A percentile compares a stretch with the other conserved stretches of the same genome.
These are phyloP conservation scores for Oncorhynchus gorbuscha DNA, from an alignment of 2,113 vertebrate genomes.

Conservation along the genomic window DNA sequence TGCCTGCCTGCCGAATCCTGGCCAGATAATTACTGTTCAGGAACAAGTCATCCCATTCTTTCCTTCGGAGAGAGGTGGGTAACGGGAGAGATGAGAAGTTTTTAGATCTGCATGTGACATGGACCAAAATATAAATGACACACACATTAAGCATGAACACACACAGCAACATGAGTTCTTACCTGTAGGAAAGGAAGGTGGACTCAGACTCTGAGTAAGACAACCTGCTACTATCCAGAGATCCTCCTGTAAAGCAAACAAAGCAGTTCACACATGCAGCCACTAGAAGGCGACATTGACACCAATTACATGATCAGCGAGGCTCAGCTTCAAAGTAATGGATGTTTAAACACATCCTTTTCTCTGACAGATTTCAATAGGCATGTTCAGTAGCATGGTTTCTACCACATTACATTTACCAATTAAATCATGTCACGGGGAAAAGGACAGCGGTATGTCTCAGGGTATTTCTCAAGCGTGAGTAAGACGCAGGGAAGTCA, in stretches of 20 bases:
- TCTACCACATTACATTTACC: not conserved
- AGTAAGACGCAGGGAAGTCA: constrained; percentile 23
- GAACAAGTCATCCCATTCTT: constrained; percentile 99
- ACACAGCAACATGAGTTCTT: not conserved
- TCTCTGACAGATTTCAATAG: not conserved
- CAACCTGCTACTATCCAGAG: constrained; percentile 55
- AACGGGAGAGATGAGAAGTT: constrained; percentile 26
- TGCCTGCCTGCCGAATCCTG: constrained; percentile 93
- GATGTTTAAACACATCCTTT: not conserved
- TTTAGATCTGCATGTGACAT: not conserved
- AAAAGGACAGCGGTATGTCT: not conserved
- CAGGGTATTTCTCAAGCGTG: not conserved
- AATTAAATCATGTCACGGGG: not conserved
- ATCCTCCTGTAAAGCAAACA: constrained; percentile 53
- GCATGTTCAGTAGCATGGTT: not conserved
- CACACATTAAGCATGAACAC: not conserved
- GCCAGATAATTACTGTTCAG: constrained; percentile 98
- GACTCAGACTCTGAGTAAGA: constrained; percentile 48
- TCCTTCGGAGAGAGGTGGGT: constrained; percentile 72
- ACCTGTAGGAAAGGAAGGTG: constrained; percentile 67
- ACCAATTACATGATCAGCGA: not conserved
- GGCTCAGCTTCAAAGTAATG: not conserved
- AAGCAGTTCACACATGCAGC: constrained; percentile 7
- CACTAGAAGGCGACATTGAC: constrained; percentile 53
- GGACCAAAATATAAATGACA: constrained; percentile 9